Base-by-base conservation (phyloP, 2,113 vertebrate species). In the Cathartes aura region DNA sequence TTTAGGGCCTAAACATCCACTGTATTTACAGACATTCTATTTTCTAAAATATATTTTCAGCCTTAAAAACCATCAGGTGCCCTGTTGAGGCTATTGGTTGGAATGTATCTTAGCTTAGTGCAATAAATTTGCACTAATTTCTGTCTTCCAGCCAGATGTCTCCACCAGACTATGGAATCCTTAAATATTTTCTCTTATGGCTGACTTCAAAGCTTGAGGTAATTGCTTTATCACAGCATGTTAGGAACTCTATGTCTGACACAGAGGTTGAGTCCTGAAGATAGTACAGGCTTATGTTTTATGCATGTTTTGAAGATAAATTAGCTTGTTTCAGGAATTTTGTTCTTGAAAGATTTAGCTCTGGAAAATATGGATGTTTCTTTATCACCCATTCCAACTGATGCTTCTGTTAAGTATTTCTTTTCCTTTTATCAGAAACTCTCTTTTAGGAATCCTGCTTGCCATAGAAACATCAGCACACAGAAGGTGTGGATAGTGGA, bases 201-300 rank as follows among this genome's bases (percentile, higher is more conserved):
- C 45, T 82, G 42, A 88, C 50, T 96, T 96, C 78, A 91, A 87
- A 96, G 59, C 52, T 50, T 89, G 9, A 90, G 79, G 58, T 97
- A 93, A 96, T 94, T 94, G 23, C 45, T 96, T 95, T 89, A 95
- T 96, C 82, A 88, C 79, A 94, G 81, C 43, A 88, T 87, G 94
- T 88, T 91, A 59, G 53, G 56, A 95, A 92, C 90, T 79, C 34
- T 89, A 45, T 72, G 50, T 95, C 76, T 92, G 59, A 91, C 72
- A 88, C 36, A 83, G 72, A 75, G 73, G 40, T 14, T 90, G 71
- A 94, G 67, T 87, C 75, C 68, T 80, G 78, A 91, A 94, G 96
- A 64, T 71, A 90, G 64, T 78, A 84, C n/a, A 56, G 48, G 21
- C 27, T 90, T 83, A 89, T 90, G 82, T 92, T 96, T 96, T 96